These are phyloP conservation scores for Zalophus californianus DNA, from an alignment of 2,797 vertebrate genomes.

Conservation along the genomic window DNA sequence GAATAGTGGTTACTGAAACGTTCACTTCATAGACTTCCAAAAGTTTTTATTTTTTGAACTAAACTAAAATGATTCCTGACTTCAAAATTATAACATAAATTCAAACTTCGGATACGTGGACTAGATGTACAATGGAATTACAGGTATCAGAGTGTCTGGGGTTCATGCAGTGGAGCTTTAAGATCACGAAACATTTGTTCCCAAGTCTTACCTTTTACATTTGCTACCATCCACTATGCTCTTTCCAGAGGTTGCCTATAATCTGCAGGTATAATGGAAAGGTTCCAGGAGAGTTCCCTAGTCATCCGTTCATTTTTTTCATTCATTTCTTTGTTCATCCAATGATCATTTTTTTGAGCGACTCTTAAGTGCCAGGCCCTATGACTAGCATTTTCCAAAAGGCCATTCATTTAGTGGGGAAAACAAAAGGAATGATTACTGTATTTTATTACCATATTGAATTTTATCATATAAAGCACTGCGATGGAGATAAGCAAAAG, in stretches of 20 bases:
- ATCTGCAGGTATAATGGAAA: neutral
- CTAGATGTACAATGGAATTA: neutral
- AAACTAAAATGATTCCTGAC: neutral
- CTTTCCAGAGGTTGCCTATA: neutral
- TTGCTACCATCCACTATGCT: neutral
- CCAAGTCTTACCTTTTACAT: neutral
- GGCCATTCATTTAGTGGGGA: neutral
- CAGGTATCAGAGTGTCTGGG: neutral
- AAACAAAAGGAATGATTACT: neutral
- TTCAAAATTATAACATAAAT: neutral
- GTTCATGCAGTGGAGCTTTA: neutral
- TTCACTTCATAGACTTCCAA: neutral
- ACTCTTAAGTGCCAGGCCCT: neutral
- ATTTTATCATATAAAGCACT: neutral
- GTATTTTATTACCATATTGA: neutral
- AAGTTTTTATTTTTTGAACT: neutral
- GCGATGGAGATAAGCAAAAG: neutral
- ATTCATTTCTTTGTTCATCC: neutral
- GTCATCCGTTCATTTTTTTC: neutral
- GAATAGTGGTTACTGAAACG: constrained; percentile 45
- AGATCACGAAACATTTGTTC: neutral
- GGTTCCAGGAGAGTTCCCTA: neutral
- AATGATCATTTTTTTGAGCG: neutral
- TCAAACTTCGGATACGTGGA: neutral
- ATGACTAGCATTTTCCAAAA: neutral